Conservation (phyloP, 2,888 invertebrate genomes). For the Machimus rusticus region DNA sequence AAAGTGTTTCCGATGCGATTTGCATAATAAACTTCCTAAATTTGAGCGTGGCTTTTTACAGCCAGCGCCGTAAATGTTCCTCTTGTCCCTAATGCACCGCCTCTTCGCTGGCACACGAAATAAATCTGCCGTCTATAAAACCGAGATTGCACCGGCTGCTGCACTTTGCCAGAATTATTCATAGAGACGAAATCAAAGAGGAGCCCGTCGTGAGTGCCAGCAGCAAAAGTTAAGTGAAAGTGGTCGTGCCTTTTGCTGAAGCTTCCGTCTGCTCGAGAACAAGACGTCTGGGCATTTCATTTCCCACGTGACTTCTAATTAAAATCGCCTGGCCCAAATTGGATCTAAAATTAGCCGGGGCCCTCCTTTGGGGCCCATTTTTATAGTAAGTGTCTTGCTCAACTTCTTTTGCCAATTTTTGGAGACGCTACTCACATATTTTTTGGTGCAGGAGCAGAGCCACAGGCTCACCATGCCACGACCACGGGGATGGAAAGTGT, state of each 20-base stretch:
- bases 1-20: neutral
- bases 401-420: neutral
- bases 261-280: neutral
- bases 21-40: neutral
- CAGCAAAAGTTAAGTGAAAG: neutral
- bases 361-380: neutral
- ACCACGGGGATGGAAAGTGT: neutral
- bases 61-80: neutral
- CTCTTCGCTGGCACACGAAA: neutral
- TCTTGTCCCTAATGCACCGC: neutral
- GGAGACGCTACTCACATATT: neutral
- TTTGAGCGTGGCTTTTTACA: neutral
- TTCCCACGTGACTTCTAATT: neutral
- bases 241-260: neutral
- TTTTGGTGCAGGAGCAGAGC: neutral
- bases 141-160: neutral
- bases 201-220: neutral
- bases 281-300: neutral
- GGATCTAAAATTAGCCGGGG: neutral
- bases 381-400: neutral
- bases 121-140: neutral
- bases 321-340: neutral
- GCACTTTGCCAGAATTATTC: neutral
- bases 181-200: neutral
- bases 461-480: neutral